phyloP scores from a whole-genome alignment of 2,797 vertebrate genomes.

The Salarias fasciatus region DNA sequence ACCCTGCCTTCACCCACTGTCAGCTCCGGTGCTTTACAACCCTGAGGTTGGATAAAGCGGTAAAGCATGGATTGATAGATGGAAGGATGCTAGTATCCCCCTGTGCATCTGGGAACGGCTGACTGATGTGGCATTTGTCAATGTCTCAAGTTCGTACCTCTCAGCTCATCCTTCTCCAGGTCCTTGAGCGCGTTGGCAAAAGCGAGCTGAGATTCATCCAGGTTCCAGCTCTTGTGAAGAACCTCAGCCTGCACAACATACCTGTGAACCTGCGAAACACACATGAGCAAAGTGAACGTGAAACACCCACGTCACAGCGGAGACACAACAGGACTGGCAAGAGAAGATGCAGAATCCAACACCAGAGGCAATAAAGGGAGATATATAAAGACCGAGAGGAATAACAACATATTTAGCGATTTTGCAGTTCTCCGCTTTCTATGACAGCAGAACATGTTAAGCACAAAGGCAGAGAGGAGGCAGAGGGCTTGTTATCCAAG shows the following conservation, averaged over 20 bases:
- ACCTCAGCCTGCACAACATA: constrained; percentile 89
- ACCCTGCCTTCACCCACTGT: too few species aligned
- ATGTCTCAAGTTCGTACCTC: constrained; percentile 77
- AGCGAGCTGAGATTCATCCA: constrained; percentile 83
- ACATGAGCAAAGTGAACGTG: constrained; percentile 22
- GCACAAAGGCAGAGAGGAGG: constrained; percentile 34
- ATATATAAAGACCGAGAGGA: constrained; percentile 13
- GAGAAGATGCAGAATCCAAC: background rate
- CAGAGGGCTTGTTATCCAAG: constrained; percentile 48
- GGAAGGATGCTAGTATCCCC: background rate
- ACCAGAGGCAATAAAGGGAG: constrained; percentile 9
- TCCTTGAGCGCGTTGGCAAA: constrained; percentile 86
- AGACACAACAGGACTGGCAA: constrained; percentile 1
- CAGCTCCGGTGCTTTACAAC: too few species aligned
- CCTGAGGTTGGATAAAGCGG: too few species aligned
- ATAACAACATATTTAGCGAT: background rate
- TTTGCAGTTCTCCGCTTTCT: constrained; percentile 26
- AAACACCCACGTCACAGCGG: constrained; percentile 13
- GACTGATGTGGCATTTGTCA: constrained; percentile 8
- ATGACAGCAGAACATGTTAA: constrained; percentile 40
- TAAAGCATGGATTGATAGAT: too few species aligned
- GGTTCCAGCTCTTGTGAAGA: constrained; percentile 86
- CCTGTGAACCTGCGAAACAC: constrained; percentile 83
- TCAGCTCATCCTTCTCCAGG: constrained; percentile 82
- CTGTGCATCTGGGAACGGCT: background rate